Evolutionary conservation across 1,140 invertebrate genomes (phyloP).

Genomic region (Eciton burchellii): DNA sequence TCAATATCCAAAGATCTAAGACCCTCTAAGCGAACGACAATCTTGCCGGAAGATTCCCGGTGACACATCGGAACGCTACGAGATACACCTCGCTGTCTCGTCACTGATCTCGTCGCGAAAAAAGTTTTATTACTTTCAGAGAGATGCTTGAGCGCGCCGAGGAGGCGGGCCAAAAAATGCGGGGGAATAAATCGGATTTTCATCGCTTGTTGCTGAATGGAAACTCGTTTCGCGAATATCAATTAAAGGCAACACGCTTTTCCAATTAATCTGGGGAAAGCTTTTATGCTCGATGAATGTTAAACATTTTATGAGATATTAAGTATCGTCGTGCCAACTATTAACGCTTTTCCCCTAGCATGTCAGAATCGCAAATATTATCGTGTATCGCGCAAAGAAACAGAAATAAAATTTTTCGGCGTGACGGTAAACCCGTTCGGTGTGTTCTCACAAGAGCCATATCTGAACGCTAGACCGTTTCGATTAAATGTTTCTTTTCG

Average conservation of each 20-base stretch:
- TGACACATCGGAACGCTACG: neutral
- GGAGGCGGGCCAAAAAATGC: neutral
- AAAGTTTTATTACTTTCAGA: conserved; percentile 38
- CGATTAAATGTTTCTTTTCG: neutral
- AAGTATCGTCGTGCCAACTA: neutral
- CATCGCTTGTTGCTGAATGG: conserved; percentile 8
- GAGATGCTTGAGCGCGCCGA: neutral
- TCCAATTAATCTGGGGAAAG: conserved; percentile 35
- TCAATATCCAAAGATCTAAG: conserved; percentile 17
- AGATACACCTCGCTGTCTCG: neutral
- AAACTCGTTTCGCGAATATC: conserved; percentile 39
- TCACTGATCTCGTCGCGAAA: neutral
- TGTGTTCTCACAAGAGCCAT: neutral
- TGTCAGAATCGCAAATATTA: conserved; percentile 4
- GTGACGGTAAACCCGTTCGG: neutral
- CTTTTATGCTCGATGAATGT: conserved; percentile 5
- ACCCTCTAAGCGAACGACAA: neutral
- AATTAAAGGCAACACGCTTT: conserved; percentile 43
- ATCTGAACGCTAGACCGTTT: neutral
- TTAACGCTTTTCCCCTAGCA: neutral
- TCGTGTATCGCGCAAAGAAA: neutral
- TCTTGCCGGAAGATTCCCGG: neutral
- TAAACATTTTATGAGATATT: neutral
- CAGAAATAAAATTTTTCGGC: neutral
- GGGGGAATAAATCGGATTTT: conserved; percentile 27